These are phyloP conservation scores for Natator depressus DNA, from an alignment of 2,113 vertebrate species.

Conservation along the genomic window DNA sequence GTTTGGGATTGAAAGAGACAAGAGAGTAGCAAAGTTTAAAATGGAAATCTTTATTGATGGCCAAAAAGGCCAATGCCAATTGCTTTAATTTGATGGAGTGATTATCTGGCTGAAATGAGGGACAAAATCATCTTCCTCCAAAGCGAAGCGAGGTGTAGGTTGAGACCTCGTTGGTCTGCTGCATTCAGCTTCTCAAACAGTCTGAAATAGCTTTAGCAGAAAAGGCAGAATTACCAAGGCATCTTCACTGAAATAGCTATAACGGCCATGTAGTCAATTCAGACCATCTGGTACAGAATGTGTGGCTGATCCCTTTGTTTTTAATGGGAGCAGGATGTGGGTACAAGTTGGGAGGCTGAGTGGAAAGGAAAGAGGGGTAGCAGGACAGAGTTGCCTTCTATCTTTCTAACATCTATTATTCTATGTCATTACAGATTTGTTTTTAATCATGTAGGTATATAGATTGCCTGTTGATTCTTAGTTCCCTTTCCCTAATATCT, in stretches of 20 bases:
- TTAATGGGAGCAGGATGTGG: background rate
- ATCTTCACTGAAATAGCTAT: background rate
- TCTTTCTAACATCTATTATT: background rate
- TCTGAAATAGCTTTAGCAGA: background rate
- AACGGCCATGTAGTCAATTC: background rate
- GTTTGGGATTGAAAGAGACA: background rate
- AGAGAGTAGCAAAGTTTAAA: background rate
- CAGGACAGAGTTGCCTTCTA: background rate
- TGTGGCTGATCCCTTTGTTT: background rate
- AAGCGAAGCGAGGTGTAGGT: background rate
- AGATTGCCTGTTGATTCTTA: background rate
- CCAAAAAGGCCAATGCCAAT: background rate
- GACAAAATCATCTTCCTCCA: background rate
- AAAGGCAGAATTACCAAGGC: background rate
- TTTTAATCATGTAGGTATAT: background rate
- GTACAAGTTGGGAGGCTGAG: background rate
- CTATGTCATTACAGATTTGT: background rate
- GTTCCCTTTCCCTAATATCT: background rate
- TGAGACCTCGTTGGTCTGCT: background rate
- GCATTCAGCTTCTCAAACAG: background rate
- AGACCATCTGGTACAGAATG: background rate
- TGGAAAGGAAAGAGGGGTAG: background rate
- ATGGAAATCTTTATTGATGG: background rate
- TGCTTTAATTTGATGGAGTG: background rate
- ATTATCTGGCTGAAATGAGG: background rate